Evolutionary conservation across 92 coral and sea anemone species (phyloP).

Genomic region (Virgularia gustaviana): DNA sequence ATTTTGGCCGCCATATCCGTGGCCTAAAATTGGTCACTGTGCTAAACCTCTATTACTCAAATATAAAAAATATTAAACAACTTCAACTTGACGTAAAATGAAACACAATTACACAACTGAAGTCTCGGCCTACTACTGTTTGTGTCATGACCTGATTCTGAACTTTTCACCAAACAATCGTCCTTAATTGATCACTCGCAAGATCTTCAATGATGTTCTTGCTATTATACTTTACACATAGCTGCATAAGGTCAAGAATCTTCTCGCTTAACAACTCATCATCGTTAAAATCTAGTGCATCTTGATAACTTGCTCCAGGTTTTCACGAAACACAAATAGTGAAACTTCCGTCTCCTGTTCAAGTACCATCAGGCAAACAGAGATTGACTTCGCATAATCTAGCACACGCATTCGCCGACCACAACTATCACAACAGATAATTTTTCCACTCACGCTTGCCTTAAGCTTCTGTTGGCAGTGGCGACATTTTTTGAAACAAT

Average conservation of each 20-base stretch:
- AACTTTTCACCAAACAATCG: too few species aligned
- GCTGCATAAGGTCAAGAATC: background rate
- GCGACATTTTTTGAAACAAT: background rate
- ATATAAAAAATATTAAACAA: too few species aligned
- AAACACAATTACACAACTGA: too few species aligned
- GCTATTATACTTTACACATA: background rate
- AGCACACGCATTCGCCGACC: background rate
- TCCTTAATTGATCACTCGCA: too few species aligned
- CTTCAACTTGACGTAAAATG: too few species aligned
- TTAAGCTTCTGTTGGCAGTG: background rate
- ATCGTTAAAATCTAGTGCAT: background rate
- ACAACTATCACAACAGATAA: background rate
- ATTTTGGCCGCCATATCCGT: too few species aligned
- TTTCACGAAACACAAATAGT: background rate
- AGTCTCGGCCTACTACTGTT: too few species aligned
- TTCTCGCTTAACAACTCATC: background rate
- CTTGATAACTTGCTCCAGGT: background rate
- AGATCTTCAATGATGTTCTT: background rate
- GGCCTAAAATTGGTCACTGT: too few species aligned
- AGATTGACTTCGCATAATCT: background rate
- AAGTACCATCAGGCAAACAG: background rate
- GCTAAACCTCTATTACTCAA: too few species aligned
- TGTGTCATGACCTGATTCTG: too few species aligned
- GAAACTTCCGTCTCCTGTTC: background rate
- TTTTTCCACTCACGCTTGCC: background rate